A percentile compares a stretch with the other conserved stretches of the same genome.
Conservation (phyloP, 2,888 invertebrate species). For the Acanthosoma haemorrhoidale region DNA sequence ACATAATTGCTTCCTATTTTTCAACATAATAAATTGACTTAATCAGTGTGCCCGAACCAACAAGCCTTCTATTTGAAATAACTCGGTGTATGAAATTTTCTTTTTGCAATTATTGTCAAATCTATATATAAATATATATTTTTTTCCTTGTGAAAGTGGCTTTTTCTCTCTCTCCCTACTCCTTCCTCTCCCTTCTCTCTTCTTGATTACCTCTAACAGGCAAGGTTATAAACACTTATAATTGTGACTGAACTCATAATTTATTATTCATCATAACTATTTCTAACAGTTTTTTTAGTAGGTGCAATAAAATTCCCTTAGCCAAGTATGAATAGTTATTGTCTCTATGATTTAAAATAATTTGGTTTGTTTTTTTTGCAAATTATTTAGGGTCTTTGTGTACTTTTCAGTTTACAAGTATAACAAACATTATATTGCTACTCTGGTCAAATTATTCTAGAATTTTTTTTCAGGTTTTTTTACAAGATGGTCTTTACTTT, state of each 20-base stretch:
- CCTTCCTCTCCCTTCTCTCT: not conserved
- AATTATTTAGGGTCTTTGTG: not conserved
- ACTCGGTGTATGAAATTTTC: too few species aligned
- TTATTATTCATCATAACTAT: not conserved
- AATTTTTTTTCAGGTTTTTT: slow-evolving; percentile 16
- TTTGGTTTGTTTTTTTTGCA: not conserved
- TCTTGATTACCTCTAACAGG: not conserved
- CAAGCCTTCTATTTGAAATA: too few species aligned
- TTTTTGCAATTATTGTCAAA: too few species aligned
- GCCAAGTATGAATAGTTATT: too few species aligned
- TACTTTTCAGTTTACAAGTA: not conserved
- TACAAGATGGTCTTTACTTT: slow-evolving; percentile 34
- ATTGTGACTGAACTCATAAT: not conserved
- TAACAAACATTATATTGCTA: not conserved
- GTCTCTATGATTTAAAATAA: too few species aligned
- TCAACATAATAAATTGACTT: too few species aligned
- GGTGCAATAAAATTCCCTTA: too few species aligned
- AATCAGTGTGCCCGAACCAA: too few species aligned
- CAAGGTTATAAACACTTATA: not conserved
- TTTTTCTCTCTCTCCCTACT: not conserved
- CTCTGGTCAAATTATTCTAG: not conserved
- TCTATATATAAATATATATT: not conserved
- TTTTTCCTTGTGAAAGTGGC: not conserved
- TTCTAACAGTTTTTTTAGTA: too few species aligned
- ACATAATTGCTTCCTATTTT: too few species aligned